Conservation (phyloP, 2,888 invertebrate genomes). For the Ctenicera cuprea region DNA sequence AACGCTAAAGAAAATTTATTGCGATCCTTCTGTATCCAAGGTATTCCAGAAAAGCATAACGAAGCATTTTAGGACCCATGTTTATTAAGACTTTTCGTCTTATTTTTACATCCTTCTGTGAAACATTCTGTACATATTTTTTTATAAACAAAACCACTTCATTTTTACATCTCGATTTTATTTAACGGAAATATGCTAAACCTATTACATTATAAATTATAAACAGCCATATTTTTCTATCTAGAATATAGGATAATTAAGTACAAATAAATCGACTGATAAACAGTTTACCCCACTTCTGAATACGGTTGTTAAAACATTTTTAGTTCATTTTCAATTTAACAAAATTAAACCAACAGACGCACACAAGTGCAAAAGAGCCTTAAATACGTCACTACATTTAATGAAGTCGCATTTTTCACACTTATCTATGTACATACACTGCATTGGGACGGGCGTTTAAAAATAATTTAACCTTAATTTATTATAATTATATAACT, state of each 20-base stretch:
- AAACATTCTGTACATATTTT: no score
- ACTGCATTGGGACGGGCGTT: slow-evolving; percentile 50
- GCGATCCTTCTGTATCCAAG: no score
- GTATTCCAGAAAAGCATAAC: no score
- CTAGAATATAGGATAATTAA: slow-evolving; percentile 25
- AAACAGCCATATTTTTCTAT: slow-evolving; percentile 52
- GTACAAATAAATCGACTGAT: background rate
- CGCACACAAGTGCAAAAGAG: background rate
- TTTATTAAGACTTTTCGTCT: no score
- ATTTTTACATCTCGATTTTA: slow-evolving; percentile 39
- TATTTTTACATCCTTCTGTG: no score
- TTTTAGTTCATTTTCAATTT: background rate
- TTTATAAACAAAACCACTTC: no score
- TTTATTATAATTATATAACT: background rate
- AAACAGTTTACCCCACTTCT: no score
- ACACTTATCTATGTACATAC: slow-evolving; percentile 46
- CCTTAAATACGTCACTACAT: slow-evolving; percentile 11
- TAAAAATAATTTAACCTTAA: slow-evolving; percentile 26
- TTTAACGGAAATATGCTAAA: slow-evolving; percentile 51
- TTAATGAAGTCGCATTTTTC: slow-evolving; percentile 14
- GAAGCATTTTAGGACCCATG: no score
- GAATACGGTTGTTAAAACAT: no score
- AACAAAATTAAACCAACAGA: background rate
- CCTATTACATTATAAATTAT: slow-evolving; percentile 53
- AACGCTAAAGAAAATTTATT: no score